Base-by-base conservation (phyloP, 1,140 invertebrate genomes). In the Holcopasites calliopsidis region DNA sequence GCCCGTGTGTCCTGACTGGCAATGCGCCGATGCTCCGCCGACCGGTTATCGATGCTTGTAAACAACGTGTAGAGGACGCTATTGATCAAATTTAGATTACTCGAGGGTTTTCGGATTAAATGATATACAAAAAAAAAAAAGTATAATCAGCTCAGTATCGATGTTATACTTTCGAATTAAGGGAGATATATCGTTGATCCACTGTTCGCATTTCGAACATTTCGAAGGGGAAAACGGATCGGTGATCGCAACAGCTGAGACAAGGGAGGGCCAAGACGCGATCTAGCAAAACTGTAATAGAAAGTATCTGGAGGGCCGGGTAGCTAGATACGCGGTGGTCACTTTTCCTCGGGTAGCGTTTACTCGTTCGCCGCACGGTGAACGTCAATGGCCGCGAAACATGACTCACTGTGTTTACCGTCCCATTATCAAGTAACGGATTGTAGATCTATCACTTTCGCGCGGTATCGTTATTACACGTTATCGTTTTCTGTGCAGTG, bases 401-500 rank as follows among this genome's bases (percentile, higher is more conserved):
- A 73, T 82, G 80, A 82, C 74, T 82, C 80, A 82, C 47, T 18
- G 47, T 64, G 52, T 52, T 81, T 77, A 76, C 68, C 74, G 52
- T 70, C 64, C 55, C 76, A 82, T 77, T 81, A 77, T 77, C 74
- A 16, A 66, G 49, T 78, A 82, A 82, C 74, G 79, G 76, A 78
- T 82, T 69, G 80, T 31, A 57, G 61, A 74, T 74, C 71, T 74
- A 74, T 74, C 71, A 44, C 71, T 74, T 74, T 74, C 71, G 40
- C 58, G 8, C 6, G 11, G 40, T 52, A 54, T 33, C 31, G 13
- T 16, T 3, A 38, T 66, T 64, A 54, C 61, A 16, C 50, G 38
- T 72, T 72, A 62, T 61, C 57, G 18, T 62, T 40, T 2, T 2
- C 40, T 11, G 44, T 2, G 13, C 16, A 49, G 55, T 52, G 28